phyloP scores from a whole-genome alignment of 35 echinoderm and acorn worm species.

The Apostichopus californicus region DNA sequence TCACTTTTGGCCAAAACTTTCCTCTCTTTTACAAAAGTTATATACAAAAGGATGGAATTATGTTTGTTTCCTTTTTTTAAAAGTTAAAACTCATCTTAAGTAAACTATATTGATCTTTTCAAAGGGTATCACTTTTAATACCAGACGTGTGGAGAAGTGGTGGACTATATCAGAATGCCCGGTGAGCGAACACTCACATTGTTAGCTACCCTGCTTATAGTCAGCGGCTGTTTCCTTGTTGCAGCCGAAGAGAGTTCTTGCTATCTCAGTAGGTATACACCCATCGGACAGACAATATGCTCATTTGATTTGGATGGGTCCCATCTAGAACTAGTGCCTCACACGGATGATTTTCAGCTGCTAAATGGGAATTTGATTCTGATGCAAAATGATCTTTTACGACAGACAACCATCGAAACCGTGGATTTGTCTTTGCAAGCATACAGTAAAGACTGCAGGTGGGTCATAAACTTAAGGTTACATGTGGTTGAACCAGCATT shows the following conservation, averaged over 20 bases:
- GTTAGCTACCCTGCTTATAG: not conserved
- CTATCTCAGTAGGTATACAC: not conserved
- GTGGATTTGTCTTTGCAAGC: not conserved
- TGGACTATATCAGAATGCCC: not conserved
- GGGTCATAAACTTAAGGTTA: not conserved
- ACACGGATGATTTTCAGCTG: not conserved
- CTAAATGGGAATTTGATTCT: conserved; percentile 20
- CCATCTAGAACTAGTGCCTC: conserved; percentile 16
- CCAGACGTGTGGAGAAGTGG: not conserved
- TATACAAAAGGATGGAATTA: no score
- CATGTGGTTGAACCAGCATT: not conserved
- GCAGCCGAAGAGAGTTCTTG: not conserved
- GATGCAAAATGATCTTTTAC: not conserved
- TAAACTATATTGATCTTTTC: no score
- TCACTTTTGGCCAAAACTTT: no score
- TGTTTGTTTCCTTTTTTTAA: no score
- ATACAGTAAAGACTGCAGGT: not conserved
- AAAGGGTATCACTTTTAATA: not conserved
- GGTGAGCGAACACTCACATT: not conserved
- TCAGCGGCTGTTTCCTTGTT: not conserved
- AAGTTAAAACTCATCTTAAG: no score
- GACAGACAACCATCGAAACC: not conserved
- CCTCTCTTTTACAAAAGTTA: no score
- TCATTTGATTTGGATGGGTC: conserved; percentile 11
- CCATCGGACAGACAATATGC: conserved; percentile 21